phyloP scores from a whole-genome alignment of 2,888 invertebrate species.

The Helobdella robusta region DNA sequence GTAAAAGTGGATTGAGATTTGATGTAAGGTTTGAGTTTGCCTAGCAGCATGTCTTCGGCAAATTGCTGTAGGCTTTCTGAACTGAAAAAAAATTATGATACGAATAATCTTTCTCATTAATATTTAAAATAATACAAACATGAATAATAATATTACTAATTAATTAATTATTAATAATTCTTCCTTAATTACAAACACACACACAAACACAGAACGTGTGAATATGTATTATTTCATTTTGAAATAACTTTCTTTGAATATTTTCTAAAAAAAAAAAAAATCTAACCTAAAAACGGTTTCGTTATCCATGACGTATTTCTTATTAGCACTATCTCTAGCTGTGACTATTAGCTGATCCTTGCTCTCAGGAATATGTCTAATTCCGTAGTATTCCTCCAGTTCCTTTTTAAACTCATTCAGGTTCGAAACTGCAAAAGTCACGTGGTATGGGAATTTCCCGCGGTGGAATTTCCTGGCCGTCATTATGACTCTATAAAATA shows the following conservation, averaged over 20 bases:
- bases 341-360: constrained; percentile 10
- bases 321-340: constrained; percentile 16
- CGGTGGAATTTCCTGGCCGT: constrained; percentile 21
- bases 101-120: neutral
- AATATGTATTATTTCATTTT: neutral
- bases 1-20: constrained; percentile 17
- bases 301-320: constrained; percentile 14
- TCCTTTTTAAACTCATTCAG: constrained; percentile 25
- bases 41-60: constrained; percentile 10
- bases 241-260: neutral
- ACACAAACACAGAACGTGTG: neutral
- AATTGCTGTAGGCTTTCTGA: constrained; percentile 22
- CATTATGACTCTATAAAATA: constrained; percentile 22
- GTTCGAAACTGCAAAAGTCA: constrained; percentile 26
- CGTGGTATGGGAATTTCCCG: neutral
- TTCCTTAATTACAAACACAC: neutral
- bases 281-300: constrained; percentile 6
- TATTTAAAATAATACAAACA: neutral
- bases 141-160: neutral
- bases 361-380: constrained; percentile 3
- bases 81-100: constrained; percentile 6
- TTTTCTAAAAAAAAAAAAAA: neutral
- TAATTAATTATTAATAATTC: neutral
- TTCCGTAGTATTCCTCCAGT: constrained; percentile 26
- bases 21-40: constrained; percentile 21